Percentiles rank a stretch among this genome's conserved stretches.
Evolutionary conservation across 2,888 invertebrate species (phyloP).

Genomic region (Drosophila antonietae): DNA sequence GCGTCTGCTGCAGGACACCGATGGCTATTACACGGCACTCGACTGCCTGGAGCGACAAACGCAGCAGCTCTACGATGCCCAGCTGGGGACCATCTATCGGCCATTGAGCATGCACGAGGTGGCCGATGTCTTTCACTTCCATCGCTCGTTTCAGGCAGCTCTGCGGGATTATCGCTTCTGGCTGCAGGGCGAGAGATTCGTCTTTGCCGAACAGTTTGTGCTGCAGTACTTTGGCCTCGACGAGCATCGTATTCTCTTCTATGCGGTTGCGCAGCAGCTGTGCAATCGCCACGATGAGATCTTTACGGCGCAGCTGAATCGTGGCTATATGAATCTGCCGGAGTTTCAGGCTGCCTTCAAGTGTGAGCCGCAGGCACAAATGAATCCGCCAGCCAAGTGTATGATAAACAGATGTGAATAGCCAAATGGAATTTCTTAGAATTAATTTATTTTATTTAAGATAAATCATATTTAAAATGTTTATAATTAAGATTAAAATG

Average conservation of each 20-base stretch:
- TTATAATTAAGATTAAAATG: too few relatives aligned
- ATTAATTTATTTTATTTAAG: neutral
- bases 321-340: slow-evolving; percentile 81
- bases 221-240: slow-evolving; percentile 77
- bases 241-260: slow-evolving; percentile 76
- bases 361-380: slow-evolving; percentile 63
- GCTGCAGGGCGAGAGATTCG: slow-evolving; percentile 81
- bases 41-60: slow-evolving; percentile 79
- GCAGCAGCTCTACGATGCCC: slow-evolving; percentile 52
- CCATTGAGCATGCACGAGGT: slow-evolving; percentile 62
- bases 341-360: slow-evolving; percentile 80
- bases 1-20: slow-evolving; percentile 68
- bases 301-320: slow-evolving; percentile 75
- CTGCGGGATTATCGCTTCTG: slow-evolving; percentile 80
- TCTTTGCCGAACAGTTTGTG: slow-evolving; percentile 81
- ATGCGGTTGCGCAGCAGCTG: slow-evolving; percentile 81
- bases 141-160: slow-evolving; percentile 76
- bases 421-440: neutral
- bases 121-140: slow-evolving; percentile 68
- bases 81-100: slow-evolving; percentile 52
- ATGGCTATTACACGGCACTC: slow-evolving; percentile 80
- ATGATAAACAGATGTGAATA: slow-evolving; percentile 61
- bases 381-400: slow-evolving; percentile 81
- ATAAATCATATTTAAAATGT: neutral
- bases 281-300: slow-evolving; percentile 75